Evolutionary conservation across 2,113 vertebrate species (phyloP), one percentile per base, ranked within the genome.

Genomic region (Paramisgurnus dabryanus): DNA sequence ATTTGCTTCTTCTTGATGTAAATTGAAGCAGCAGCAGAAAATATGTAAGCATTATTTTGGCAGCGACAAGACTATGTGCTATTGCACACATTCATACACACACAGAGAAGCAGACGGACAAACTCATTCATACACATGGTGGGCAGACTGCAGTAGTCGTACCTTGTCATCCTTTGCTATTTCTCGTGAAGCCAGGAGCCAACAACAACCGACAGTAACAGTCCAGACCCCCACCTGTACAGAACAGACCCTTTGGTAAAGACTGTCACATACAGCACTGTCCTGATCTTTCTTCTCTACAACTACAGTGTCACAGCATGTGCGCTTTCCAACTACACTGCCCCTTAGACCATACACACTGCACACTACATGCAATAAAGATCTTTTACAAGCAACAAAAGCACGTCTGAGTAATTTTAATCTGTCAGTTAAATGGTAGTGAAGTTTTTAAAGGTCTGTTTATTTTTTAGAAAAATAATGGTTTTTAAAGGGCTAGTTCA

Each of bases 1-100:
- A 93, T 91, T 47, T 92, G 93, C 91, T 93, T 92, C 92, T 91
- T 92, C 91, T 91, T 91, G 93, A 93, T 93, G 92, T 93, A 94
- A 94, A 93, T 93, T 91, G 90, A 77, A 82, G 91, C 92, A 92
- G 88, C 89, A 88, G 75, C 83, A 81, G 87, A 89, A 68, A 70
- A 34, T 64, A 64, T 78, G 79, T 45, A 81, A 68, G 79, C 83
- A 88, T 89, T 90, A 91, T 90, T 91, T 89, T 70, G 83, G 61
- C 63, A 41, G 75, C 15, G 34, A 39, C 43, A 67, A 39, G 67
- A 43, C 22, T 58, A 70, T 39, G 47, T 89, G 88, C 89, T 86
- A 91, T 88, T 90, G 87, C 18, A 55, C 67, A 57, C 68, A 58
- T 45, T 41, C 41, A 6, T 49, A 53, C 67, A 76, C 60, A 67